Evolutionary conservation across 2,113 vertebrate species (phyloP), one percentile per base, ranked within the genome.

Genomic region (Pristiophorus japonicus): DNA sequence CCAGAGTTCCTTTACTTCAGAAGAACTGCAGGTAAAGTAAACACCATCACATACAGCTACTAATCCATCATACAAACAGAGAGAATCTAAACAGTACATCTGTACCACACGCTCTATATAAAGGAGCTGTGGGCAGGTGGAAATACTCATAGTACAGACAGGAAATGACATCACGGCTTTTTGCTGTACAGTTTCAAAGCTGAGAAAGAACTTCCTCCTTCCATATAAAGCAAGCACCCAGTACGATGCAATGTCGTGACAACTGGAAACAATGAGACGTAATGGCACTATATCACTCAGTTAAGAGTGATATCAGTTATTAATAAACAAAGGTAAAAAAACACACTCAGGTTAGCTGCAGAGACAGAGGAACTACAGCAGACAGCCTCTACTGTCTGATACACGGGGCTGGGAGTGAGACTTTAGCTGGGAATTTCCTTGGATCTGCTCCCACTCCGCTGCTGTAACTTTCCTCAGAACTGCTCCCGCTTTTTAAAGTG

Each of bases 81-180:
- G 87, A 85, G 95, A 96, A 12, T 97, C 96, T 97, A 97, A 97
- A 94, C 95, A 62, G 38, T 95, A 62, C 94, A 47, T 51, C 51
- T 2, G 51, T 73, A 66, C 85, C 95, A 96, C 96, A 1, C 97
- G 70, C 96, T 34, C 96, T 96, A 97, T 96, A 94, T 98, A 97
- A 96, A 95, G 96, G 92, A 91, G 97, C 96, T 96, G 95, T 97
- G 96, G 96, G 97, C 96, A 97, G 97, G 97, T 98, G 98, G 98
- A 99, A 98, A 98, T 96, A 97, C 96, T 97, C 96, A 90, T 97
- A 96, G 97, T 96, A 96, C 97, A 97, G 96, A 96, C 97, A 99
- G 98, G 98, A 99, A 99, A 97, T 96, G 96, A 95, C 98, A 97
- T 99, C 98, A 99, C 94, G 98, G 98, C 96, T 96, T 96, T 97